Percentiles rank a stretch among this genome's conserved stretches.
Conservation (phyloP, 2,113 vertebrate species). For the Vidua chalybeata region DNA sequence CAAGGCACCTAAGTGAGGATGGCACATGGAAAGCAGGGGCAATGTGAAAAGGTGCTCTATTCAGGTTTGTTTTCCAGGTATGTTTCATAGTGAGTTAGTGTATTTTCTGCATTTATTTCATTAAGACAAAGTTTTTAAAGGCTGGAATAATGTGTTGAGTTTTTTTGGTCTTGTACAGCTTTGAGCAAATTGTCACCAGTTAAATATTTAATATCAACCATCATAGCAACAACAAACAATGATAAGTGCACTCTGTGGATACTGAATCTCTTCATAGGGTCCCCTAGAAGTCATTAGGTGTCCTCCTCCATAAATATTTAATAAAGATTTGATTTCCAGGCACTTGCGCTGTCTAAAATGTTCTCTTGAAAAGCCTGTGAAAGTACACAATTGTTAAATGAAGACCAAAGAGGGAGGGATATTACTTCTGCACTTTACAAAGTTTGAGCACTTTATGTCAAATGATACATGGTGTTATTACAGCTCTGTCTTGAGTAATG, state of each 20-base stretch:
- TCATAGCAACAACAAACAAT: constrained; percentile 12
- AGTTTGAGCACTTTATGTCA: constrained; percentile 43
- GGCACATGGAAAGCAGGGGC: not conserved
- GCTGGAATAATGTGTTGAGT: not conserved
- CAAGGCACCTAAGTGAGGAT: not conserved
- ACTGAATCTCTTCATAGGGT: constrained; percentile 25
- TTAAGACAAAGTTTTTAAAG: not conserved
- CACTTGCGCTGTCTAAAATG: constrained; percentile 29
- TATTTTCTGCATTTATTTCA: not conserved
- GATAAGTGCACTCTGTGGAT: constrained; percentile 34
- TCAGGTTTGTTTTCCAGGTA: not conserved
- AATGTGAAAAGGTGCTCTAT: not conserved
- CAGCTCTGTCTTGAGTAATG: constrained; percentile 30
- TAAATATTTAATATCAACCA: constrained; percentile 49
- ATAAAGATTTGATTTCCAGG: constrained; percentile 60
- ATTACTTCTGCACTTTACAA: constrained; percentile 39
- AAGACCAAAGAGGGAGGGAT: constrained; percentile 5
- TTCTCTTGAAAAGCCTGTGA: constrained; percentile 26
- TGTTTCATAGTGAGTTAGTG: not conserved
- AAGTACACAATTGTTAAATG: constrained; percentile 11
- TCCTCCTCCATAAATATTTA: constrained; percentile 29
- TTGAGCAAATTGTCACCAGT: not conserved
- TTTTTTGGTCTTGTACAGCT: constrained; percentile 1
- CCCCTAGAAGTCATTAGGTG: constrained; percentile 54
- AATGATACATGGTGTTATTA: constrained; percentile 35